Evolutionary conservation across 2,888 invertebrate species (phyloP).

Genomic region (Cheiracanthium punctorium): DNA sequence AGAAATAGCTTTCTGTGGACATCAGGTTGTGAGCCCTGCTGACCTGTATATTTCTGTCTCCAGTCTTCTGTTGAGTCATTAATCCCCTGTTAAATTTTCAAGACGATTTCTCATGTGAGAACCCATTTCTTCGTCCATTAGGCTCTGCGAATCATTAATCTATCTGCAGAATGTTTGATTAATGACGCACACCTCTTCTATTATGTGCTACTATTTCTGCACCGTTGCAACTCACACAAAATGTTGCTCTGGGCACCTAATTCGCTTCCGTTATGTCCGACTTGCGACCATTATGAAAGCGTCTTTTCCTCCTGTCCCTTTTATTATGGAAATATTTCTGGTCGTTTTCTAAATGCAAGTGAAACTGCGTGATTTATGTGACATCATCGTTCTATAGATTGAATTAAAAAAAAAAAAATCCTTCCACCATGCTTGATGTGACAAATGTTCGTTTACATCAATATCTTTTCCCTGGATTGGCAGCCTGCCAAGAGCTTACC

Average conservation of each 20-base stretch:
- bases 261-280: background rate
- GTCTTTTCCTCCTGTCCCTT: background rate
- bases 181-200: background rate
- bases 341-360: background rate
- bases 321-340: slow-evolving; percentile 8
- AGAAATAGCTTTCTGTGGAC: no score
- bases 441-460: background rate
- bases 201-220: background rate
- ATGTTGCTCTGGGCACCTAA: background rate
- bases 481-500: background rate
- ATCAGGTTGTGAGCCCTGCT: no score
- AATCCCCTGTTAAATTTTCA: no score
- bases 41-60: no score
- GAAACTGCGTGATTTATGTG: background rate
- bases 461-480: slow-evolving; percentile 1
- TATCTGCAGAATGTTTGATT: background rate
- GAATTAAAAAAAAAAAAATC: background rate
- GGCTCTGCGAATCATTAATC: no score
- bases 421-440: background rate
- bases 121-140: no score
- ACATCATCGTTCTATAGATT: background rate
- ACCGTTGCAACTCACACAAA: background rate
- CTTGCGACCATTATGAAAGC: background rate
- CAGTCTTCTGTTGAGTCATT: no score
- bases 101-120: no score